Evolutionary conservation across 2,888 invertebrate species (phyloP), one percentile per base, ranked within the genome.

Genomic region (Chironomus riparius): DNA sequence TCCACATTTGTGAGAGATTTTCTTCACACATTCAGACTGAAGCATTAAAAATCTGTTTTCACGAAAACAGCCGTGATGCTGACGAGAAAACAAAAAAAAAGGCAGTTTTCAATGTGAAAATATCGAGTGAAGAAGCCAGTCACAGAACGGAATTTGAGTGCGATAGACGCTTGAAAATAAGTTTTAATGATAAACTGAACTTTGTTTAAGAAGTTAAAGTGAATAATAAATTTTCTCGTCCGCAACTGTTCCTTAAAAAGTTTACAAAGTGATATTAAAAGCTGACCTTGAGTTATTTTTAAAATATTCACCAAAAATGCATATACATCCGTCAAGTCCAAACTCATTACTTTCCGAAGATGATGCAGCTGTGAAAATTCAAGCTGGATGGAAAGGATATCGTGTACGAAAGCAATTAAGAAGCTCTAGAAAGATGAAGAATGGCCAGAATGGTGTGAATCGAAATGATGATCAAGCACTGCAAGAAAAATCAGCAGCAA

Each of bases 301-400:
- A 61, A 61, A 12, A n/a, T 56, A 47, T n/a, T 22, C 6, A 5
- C 47, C 47, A 21, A 77, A 78, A 81, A 84, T 84, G 84, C 83
- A 84, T 81, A 83, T 84, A 38, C 83, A 84, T 78, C 84, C 84
- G 61, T 83, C 83, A 78, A 84, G 83, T 69, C 83, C 84, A 12
- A 83, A 83, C 78, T 83, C 83, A 61, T 70, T 79, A 78, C 80
- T 77, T 79, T 81, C 80, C 50, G 83, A 84, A 79, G 83, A 84
- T 79, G 82, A 80, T 78, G 87, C 87, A 24, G 87, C 87, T 10
- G 85, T 85, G 12, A 87, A 86, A 79, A 87, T 87, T 73, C 87
- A 87, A 81, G 87, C 87, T 61, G 86, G 86, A 74, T 87, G 87
- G 79, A 83, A 87, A 38, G 87, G 87, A 1, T 87, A 86, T 78